Percentiles rank a stretch among this genome's conserved stretches.
Evolutionary conservation across 2,797 vertebrate genomes (phyloP).

Genomic region (Capromys pilorides): DNA sequence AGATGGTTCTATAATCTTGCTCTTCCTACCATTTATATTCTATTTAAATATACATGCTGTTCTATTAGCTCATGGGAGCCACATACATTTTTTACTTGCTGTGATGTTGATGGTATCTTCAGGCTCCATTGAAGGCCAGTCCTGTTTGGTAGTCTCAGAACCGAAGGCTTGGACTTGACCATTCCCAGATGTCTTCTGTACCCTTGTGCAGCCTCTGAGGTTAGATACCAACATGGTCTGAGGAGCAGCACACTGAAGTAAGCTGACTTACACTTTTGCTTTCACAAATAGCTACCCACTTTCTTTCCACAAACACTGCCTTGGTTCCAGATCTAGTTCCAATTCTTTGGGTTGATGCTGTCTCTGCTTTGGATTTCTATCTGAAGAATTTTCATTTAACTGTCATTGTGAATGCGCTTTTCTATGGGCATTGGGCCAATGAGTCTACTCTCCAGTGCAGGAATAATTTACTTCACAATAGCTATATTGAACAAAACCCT

Average conservation of each 20-base stretch:
- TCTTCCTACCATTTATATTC: constrained; percentile 29
- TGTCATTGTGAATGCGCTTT: neutral
- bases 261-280: neutral
- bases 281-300: neutral
- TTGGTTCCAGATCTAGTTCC: neutral
- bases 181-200: neutral
- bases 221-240: neutral
- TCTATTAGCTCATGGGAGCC: neutral
- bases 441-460: neutral
- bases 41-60: neutral
- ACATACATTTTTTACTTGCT: neutral
- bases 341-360: neutral
- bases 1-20: neutral
- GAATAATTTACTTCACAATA: neutral
- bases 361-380: neutral
- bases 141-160: neutral
- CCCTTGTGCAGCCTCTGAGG: neutral
- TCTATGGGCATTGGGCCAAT: neutral
- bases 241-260: neutral
- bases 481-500: neutral
- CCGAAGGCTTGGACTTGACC: neutral
- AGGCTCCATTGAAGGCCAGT: neutral
- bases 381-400: neutral
- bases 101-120: neutral
- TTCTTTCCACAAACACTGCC: neutral